Evolutionary conservation across 23 tunicate genomes (phyloP).

Genomic region (Diplosoma virens): DNA sequence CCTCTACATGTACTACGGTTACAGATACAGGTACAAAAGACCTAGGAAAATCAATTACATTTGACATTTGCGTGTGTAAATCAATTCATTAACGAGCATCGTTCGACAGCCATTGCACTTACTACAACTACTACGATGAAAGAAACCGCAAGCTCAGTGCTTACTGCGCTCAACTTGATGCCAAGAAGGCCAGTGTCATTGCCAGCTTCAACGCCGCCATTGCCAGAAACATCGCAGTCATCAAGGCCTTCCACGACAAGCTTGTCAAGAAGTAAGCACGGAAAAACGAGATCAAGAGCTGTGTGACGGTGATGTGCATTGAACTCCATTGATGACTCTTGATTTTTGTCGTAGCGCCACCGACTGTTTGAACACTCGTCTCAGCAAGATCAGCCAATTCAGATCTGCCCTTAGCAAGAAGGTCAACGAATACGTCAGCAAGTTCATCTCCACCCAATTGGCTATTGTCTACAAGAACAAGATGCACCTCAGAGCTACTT

Average conservation of each 20-base stretch:
- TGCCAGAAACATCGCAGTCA: slow-evolving; percentile 6
- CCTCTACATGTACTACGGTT: background rate
- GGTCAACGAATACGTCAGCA: slow-evolving; percentile 38
- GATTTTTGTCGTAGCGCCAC: slow-evolving; percentile 8
- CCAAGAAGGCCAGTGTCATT: background rate
- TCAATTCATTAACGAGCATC: background rate
- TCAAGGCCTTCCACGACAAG: slow-evolving; percentile 26
- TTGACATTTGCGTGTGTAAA: too few species aligned
- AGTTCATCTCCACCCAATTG: slow-evolving; percentile 11
- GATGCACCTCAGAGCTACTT: slow-evolving; percentile 1
- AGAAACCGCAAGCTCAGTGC: slow-evolving; percentile 21
- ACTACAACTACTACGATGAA: slow-evolving; percentile 13
- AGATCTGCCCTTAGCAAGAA: slow-evolving; percentile 15
- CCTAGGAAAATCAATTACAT: too few species aligned
- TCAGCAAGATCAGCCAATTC: slow-evolving; percentile 47
- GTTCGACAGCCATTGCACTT: background rate
- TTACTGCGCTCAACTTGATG: slow-evolving; percentile 28
- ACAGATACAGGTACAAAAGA: slow-evolving; percentile 13
- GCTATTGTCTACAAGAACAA: slow-evolving; percentile 22
- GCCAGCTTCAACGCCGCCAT: slow-evolving; percentile 27
- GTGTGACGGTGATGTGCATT: background rate
- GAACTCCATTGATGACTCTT: background rate
- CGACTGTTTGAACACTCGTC: slow-evolving; percentile 47
- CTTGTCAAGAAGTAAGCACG: slow-evolving; percentile 34
- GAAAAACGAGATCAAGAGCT: background rate